Evolutionary conservation across 64 coral and sea anemone genomes (phyloP).

Genomic region (Trachythela sp.): DNA sequence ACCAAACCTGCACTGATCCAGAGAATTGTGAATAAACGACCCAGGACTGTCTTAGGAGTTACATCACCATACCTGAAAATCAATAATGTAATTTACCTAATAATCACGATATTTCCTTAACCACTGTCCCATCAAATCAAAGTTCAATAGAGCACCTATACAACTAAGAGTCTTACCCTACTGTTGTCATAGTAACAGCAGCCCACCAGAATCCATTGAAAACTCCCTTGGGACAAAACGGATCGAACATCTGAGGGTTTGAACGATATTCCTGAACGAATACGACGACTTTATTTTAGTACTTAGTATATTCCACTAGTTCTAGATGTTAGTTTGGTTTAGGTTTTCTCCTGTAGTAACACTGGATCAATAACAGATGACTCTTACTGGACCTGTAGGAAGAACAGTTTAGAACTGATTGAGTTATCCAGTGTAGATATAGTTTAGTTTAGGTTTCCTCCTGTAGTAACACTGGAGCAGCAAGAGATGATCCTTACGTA

Average conservation of each 20-base stretch:
- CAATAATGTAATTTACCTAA: background rate
- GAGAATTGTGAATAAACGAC: slow-evolving; percentile 69
- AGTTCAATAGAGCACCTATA: background rate
- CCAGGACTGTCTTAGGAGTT: slow-evolving; percentile 60
- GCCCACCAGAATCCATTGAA: slow-evolving; percentile 94
- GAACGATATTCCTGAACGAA: slow-evolving; percentile 60
- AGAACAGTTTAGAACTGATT: too few species aligned
- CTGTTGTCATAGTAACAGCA: slow-evolving; percentile 97
- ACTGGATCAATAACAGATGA: background rate
- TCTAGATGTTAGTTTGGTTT: background rate
- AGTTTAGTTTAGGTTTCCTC: too few species aligned
- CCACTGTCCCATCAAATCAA: background rate
- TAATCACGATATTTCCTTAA: too few species aligned
- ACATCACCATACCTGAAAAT: slow-evolving; percentile 77
- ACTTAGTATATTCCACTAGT: too few species aligned
- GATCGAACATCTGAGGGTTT: slow-evolving; percentile 66
- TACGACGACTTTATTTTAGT: background rate
- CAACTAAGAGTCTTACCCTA: slow-evolving; percentile 51
- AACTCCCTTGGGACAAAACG: slow-evolving; percentile 70
- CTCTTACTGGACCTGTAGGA: too few species aligned
- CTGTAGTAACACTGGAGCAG: too few species aligned
- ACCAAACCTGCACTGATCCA: slow-evolving; percentile 96
- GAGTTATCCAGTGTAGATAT: too few species aligned
- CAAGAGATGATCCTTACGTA: too few species aligned
- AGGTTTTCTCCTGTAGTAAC: too few species aligned